These are phyloP conservation scores for Pipistrellus pygmaeus DNA, from an alignment of 2,797 vertebrate species.

Conservation along the genomic window DNA sequence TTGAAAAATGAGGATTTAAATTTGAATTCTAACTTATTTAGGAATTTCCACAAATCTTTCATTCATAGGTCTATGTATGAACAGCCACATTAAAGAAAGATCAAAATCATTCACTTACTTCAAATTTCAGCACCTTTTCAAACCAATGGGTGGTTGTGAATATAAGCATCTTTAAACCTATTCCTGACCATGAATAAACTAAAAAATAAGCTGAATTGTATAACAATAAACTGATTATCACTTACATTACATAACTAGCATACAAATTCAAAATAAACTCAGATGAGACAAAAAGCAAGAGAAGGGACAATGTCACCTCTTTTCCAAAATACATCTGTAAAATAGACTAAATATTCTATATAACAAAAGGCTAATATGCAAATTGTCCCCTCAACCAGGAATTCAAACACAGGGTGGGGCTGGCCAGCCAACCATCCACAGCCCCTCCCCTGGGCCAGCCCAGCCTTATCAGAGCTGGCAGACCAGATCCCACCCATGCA, in stretches of 20 bases:
- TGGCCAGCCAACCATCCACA: too few relatives aligned
- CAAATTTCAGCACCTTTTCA: background rate
- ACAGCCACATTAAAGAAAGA: background rate
- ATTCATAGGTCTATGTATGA: background rate
- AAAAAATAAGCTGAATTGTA: background rate
- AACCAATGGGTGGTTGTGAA: background rate
- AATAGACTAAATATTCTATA: background rate
- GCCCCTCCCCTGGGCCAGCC: too few relatives aligned
- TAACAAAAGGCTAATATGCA: too few relatives aligned
- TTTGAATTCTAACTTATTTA: background rate
- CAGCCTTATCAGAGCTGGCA: too few relatives aligned
- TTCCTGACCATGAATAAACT: background rate
- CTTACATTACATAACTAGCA: slow-evolving; percentile 5
- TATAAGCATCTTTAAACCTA: background rate
- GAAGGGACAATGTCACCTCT: background rate
- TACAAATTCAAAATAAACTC: background rate
- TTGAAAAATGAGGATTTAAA: background rate
- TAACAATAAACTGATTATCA: background rate
- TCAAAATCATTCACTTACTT: background rate
- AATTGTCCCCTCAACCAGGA: too few relatives aligned
- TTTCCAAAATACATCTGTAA: background rate
- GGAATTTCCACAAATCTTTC: background rate
- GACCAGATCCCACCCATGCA: too few relatives aligned
- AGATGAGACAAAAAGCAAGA: background rate
- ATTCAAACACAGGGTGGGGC: too few relatives aligned